Percentiles rank a stretch among this genome's conserved stretches.
phyloP scores from a whole-genome alignment of 2,888 invertebrate species.

The Sarcophaga rosellei region DNA sequence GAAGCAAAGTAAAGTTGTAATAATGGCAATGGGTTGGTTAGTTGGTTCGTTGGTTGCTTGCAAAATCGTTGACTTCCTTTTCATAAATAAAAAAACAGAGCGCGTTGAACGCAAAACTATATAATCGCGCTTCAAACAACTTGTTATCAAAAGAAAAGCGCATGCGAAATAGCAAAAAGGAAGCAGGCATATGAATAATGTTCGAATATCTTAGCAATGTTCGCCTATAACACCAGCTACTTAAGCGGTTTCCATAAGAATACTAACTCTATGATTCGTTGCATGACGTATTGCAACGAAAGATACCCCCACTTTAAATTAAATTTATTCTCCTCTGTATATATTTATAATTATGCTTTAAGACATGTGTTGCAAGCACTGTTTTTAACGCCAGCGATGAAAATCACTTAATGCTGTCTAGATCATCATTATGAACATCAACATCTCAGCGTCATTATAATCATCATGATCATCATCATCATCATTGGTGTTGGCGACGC shows the following conservation, averaged over 20 bases:
- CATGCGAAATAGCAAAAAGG: too few species aligned
- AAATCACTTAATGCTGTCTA: conserved; percentile 65
- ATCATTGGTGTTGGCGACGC: conserved; percentile 36
- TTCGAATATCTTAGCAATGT: neutral
- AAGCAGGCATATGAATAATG: neutral
- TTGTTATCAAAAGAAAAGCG: neutral
- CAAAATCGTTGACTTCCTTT: conserved; percentile 61
- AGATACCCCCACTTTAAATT: neutral
- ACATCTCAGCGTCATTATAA: neutral
- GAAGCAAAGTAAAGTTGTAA: neutral
- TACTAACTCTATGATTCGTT: neutral
- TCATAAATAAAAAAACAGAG: neutral
- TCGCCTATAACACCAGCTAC: neutral
- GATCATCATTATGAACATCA: conserved; percentile 61
- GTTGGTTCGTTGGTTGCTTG: conserved; percentile 1
- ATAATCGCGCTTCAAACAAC: neutral
- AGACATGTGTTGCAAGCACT: conserved; percentile 65
- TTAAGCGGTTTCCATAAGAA: neutral
- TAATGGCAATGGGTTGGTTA: conserved; percentile 1
- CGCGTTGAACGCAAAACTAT: neutral
- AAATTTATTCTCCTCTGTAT: conserved; percentile 35
- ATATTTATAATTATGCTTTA: conserved; percentile 59
- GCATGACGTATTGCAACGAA: neutral
- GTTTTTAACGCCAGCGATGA: conserved; percentile 65
- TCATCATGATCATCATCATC: conserved; percentile 28